Conservation (phyloP, 2,888 invertebrate genomes). For the Exocentrus adspersus region DNA sequence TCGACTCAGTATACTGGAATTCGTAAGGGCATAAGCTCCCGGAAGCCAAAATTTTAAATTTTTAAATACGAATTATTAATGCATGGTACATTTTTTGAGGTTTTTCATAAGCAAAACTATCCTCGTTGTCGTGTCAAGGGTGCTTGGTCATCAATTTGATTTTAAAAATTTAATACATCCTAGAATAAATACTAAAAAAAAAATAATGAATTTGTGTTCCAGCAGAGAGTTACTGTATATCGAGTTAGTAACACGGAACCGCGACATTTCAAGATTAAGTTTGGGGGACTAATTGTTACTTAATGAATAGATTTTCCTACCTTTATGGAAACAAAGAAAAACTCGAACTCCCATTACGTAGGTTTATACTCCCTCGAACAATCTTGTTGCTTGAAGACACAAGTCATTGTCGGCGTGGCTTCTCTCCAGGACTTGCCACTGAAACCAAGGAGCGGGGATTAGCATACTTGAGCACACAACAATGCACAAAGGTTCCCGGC, state of each 20-base stretch:
- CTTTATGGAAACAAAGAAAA: slow-evolving; percentile 42
- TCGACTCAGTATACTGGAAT: no score
- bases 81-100: no score
- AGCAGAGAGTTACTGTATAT: not conserved
- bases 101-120: no score
- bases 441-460: slow-evolving; percentile 43
- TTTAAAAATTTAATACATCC: no score
- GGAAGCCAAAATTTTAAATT: no score
- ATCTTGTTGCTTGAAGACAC: slow-evolving; percentile 39
- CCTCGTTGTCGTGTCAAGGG: no score
- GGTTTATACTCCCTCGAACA: slow-evolving; percentile 43
- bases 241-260: slow-evolving; percentile 1
- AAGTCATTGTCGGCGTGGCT: slow-evolving; percentile 43
- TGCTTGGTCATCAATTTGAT: no score
- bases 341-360: slow-evolving; percentile 43
- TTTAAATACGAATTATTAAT: no score
- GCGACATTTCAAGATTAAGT: slow-evolving; percentile 3
- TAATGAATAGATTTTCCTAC: slow-evolving; percentile 40
- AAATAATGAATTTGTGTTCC: not conserved
- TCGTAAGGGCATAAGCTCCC: no score
- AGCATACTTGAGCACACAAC: slow-evolving; percentile 46
- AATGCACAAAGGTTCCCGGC: slow-evolving; percentile 43
- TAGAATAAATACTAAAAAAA: no score
- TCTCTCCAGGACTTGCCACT: slow-evolving; percentile 37
- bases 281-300: slow-evolving; percentile 20